Evolutionary conservation across 2,113 vertebrate genomes (phyloP).

Genomic region (Osmerus mordax): DNA sequence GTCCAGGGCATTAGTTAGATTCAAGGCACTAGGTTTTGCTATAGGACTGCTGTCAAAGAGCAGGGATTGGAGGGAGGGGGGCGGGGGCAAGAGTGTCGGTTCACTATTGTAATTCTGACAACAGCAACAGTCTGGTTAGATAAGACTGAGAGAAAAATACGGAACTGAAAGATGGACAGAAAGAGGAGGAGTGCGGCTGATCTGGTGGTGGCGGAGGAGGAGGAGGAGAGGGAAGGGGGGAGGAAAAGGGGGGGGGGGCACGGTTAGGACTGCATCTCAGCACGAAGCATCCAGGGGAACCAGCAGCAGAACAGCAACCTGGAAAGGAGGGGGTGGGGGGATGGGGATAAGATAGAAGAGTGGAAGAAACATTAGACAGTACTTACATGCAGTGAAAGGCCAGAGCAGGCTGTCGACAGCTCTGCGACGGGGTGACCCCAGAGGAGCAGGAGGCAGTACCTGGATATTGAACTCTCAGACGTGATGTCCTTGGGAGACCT

Average conservation of each 20-base stretch:
- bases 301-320: constrained; percentile 95
- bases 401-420: neutral
- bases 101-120: constrained; percentile 40
- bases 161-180: constrained; percentile 25
- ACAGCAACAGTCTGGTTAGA: constrained; percentile 35
- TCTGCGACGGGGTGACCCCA: neutral
- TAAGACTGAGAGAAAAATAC: neutral
- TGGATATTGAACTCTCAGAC: constrained; percentile 91
- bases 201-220: constrained; percentile 7
- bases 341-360: neutral
- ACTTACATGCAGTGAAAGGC: neutral
- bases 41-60: constrained; percentile 58
- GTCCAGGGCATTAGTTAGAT: constrained; percentile 62
- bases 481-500: constrained; percentile 91
- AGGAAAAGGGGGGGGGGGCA: constrained; percentile 15
- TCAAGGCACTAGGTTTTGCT: constrained; percentile 79
- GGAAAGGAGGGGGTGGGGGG: constrained; percentile 23
- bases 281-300: constrained; percentile 94
- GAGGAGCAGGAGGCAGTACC: constrained; percentile 61
- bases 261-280: constrained; percentile 89
- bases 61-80: neutral
- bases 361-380: neutral
- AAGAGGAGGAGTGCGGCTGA: constrained; percentile 42
- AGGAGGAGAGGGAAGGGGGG: constrained; percentile 5
- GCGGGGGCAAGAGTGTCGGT: constrained; percentile 3